Evolutionary conservation across 2,113 vertebrate genomes (phyloP), one percentile per base, ranked within the genome.

Genomic region (Ctenomys sociabilis): DNA sequence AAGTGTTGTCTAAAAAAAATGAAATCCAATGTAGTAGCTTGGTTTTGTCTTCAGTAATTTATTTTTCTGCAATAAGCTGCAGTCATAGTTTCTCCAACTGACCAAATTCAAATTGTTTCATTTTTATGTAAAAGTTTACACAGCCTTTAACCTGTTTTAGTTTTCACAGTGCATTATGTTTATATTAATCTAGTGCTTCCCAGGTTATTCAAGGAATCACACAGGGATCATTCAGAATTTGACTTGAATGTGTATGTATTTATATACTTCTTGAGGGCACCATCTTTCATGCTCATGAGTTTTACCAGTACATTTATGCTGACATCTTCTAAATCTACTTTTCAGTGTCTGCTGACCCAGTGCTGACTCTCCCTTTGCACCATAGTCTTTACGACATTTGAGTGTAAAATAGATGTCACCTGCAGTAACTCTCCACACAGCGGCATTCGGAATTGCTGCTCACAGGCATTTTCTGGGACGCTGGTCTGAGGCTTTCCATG

Each of bases 271-370:
- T 98, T 98, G 77, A 97, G 97, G 82, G 84, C 68, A 90, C 61
- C 88, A 0, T 90, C 96, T 57, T 97, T 98, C 95, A 97, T 95
- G 94, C 87, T 97, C 66, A 45, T 37, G 93, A 94, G 83, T 93
- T 98, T 98, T 92, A 98, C 87, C 95, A 93, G 88, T 83, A 54
- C 64, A 28, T 96, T 97, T 97, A 77, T 94, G 95, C 96, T 98
- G 98, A 95, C 97, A 97, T 83, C 59, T 97, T 95, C 97, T 93
- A 97, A 49, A 98, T 97, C 94, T 96, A 1, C 97, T 97, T 96
- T 95, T 85, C 89, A 26, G 75, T 85, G 63, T 61, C 94, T 97
- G 83, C 97, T 98, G 97, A 98, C 96, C 98, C 96, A 89, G 94
- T 94, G 72, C 94, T 98, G 93, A 63, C 87, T 97, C 88, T 98